Percentiles rank a stretch among this genome's conserved stretches.
These are phyloP conservation scores for Sebastes vulpes DNA, from an alignment of 2,797 vertebrate genomes.

Conservation along the genomic window DNA sequence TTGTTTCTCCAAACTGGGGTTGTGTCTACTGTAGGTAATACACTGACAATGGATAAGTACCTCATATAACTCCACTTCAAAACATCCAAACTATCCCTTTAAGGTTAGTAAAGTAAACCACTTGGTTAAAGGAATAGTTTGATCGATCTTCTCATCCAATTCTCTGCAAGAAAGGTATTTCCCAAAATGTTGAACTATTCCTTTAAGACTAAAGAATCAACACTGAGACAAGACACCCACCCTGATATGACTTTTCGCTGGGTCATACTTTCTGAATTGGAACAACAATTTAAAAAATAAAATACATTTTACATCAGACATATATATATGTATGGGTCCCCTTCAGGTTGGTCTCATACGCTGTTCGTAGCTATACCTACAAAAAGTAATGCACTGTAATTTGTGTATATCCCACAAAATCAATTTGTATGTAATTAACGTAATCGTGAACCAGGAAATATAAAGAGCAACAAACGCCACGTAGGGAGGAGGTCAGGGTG, in stretches of 20 bases:
- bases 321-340: not conserved
- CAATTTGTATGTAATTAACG: too few species aligned
- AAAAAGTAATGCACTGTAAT: too few species aligned
- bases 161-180: not conserved
- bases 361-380: too few species aligned
- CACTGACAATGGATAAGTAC: not conserved
- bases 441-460: too few species aligned
- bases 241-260: not conserved
- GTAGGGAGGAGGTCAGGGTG: too few species aligned
- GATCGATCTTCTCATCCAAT: not conserved
- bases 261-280: not conserved
- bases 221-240: not conserved
- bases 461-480: too few species aligned
- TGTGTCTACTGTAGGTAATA: not conserved
- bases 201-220: not conserved
- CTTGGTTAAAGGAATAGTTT: not conserved
- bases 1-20: not conserved
- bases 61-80: not conserved
- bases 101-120: not conserved
- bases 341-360: too few species aligned
- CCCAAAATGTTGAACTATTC: not conserved
- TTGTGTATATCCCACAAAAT: too few species aligned
- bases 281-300: not conserved
- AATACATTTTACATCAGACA: conserved; percentile 6
- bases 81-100: not conserved